Conservation (phyloP, 2,797 vertebrate genomes). For the Cynodonichthys magdalenae region DNA sequence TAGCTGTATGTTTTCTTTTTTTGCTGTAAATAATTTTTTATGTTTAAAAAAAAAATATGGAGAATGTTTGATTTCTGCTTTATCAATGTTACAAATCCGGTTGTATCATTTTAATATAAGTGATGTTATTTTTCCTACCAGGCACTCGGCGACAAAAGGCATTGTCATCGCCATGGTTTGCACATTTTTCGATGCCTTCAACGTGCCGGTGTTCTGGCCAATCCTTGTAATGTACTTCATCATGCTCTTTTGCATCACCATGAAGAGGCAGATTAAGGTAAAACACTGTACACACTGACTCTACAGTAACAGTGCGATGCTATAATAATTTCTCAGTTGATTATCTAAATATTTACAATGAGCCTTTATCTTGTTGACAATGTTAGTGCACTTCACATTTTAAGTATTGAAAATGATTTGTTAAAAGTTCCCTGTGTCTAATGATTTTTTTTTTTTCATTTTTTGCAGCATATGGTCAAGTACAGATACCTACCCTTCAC, state of each 20-base stretch:
- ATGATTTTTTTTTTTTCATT: conserved; percentile 45
- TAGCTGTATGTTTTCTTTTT: not conserved
- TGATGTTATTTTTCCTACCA: conserved; percentile 55
- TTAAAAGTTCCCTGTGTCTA: conserved; percentile 4
- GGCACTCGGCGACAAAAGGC: conserved; percentile 98
- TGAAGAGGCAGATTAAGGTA: conserved; percentile 99
- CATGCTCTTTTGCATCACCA: conserved; percentile 99
- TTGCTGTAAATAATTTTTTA: not conserved
- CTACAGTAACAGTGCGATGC: not conserved
- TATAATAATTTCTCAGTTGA: not conserved
- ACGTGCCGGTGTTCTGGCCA: conserved; percentile 98
- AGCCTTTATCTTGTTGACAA: not conserved
- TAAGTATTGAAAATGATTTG: not conserved
- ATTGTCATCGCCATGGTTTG: conserved; percentile 96
- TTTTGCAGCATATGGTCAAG: conserved; percentile 96
- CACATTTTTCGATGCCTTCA: conserved; percentile 98
- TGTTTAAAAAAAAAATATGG: not conserved
- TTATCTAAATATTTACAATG: not conserved
- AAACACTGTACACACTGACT: conserved; percentile 6
- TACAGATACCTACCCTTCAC: conserved; percentile 99
- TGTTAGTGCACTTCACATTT: not conserved
- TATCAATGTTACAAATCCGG: not conserved
- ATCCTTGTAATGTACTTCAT: conserved; percentile 99
- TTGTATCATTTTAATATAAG: conserved; percentile 1
- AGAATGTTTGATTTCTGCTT: not conserved